A percentile compares a stretch with the other conserved stretches of the same genome.
These are phyloP conservation scores for Aplocera efformata DNA, from an alignment of 2,888 invertebrate genomes.

Conservation along the genomic window DNA sequence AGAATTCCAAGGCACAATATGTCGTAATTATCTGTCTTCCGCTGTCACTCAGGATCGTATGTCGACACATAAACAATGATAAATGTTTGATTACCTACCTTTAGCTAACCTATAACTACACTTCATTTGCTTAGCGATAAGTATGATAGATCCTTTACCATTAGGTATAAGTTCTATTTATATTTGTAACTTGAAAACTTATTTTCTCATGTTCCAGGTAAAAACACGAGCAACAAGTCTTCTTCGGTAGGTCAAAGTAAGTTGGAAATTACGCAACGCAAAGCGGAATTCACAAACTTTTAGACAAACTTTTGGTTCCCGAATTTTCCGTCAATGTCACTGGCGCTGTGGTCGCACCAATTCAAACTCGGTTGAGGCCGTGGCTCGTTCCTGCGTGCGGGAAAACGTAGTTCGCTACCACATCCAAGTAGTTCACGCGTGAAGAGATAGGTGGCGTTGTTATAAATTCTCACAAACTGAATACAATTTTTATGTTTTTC, in stretches of 20 bases:
- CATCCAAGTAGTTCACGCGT: constrained; percentile 28
- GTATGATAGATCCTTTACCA: too few species aligned
- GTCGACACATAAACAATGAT: constrained; percentile 6
- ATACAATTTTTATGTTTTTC: neutral
- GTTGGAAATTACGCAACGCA: constrained; percentile 3
- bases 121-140: too few species aligned
- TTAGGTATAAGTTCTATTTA: too few species aligned
- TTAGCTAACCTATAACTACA: too few species aligned
- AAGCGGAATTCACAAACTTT: constrained; percentile 16
- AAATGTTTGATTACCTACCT: constrained; percentile 1
- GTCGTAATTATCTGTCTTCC: constrained; percentile 19
- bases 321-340: constrained; percentile 20
- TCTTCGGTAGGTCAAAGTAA: constrained; percentile 4
- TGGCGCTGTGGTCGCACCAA: constrained; percentile 39
- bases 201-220: neutral
- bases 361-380: neutral
- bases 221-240: neutral
- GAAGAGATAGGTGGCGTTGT: constrained; percentile 44
- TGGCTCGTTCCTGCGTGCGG: constrained; percentile 35
- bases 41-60: constrained; percentile 15
- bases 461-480: constrained; percentile 2
- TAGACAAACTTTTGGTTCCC: constrained; percentile 38
- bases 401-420: constrained; percentile 19
- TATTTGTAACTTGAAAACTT: neutral
- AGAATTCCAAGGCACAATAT: constrained; percentile 4